phyloP scores from a whole-genome alignment of 2,797 vertebrate species.

The Oreochromis mossambicus region DNA sequence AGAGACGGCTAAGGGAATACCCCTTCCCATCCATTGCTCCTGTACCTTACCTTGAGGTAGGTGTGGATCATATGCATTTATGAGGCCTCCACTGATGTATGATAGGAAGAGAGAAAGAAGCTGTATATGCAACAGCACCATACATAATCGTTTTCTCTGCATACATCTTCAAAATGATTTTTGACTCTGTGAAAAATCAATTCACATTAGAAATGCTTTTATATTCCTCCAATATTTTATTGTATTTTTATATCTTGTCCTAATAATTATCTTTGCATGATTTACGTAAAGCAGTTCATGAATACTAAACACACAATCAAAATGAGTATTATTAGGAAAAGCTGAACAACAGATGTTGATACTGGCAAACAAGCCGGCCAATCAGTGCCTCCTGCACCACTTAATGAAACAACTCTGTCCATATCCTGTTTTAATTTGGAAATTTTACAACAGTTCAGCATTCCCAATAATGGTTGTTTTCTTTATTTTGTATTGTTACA shows the following conservation, averaged over 20 bases:
- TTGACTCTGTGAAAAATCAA: background rate
- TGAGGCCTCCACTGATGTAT: background rate
- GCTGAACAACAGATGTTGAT: background rate
- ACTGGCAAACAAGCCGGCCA: background rate
- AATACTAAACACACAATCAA: background rate
- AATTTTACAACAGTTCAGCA: background rate
- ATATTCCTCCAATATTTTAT: background rate
- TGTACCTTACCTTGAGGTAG: constrained; percentile 94
- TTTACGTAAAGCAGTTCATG: background rate
- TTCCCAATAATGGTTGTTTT: background rate
- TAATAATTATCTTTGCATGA: background rate
- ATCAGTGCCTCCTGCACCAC: background rate
- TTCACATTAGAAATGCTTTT: background rate
- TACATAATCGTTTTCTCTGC: background rate
- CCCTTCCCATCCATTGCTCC: constrained; percentile 86
- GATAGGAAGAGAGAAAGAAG: background rate
- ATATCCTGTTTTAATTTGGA: background rate
- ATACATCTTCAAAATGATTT: background rate
- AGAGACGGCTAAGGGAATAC: constrained; percentile 91
- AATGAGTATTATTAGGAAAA: background rate
- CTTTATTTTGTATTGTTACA: background rate
- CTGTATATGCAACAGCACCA: background rate
- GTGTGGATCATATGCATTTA: constrained; percentile 30
- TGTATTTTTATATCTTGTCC: background rate
- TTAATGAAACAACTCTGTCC: background rate